A percentile compares a stretch with the other conserved stretches of the same genome.
phyloP scores from a whole-genome alignment of 2,797 vertebrate species.

The Artibeus jamaicensis region DNA sequence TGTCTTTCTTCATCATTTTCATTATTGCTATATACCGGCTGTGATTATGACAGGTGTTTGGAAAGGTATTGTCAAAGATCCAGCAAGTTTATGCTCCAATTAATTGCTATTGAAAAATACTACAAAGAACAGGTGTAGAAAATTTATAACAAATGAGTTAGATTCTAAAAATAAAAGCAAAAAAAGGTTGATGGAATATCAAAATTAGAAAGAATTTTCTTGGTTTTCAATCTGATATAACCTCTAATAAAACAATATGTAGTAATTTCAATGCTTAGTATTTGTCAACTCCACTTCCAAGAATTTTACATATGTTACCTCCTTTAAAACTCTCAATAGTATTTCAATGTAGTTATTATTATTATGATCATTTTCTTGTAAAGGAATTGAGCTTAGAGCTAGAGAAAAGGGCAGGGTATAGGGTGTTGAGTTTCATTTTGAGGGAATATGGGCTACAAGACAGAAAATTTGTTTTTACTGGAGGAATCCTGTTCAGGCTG shows the following conservation, averaged over 20 bases:
- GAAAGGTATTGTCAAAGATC: neutral
- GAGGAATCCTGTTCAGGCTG: neutral
- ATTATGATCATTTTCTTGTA: neutral
- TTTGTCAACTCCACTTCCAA: neutral
- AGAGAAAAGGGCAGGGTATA: neutral
- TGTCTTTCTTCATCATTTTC: neutral
- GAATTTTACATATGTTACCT: neutral
- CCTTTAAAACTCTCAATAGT: neutral
- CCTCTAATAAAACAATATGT: neutral
- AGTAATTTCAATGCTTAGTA: neutral
- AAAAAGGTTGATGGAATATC: neutral
- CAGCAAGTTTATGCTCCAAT: neutral
- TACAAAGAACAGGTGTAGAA: neutral
- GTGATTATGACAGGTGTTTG: neutral
- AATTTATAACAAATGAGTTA: neutral
- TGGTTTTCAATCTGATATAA: neutral
- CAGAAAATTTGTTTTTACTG: neutral
- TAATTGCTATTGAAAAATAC: neutral
- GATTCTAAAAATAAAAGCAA: neutral
- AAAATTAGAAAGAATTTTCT: neutral
- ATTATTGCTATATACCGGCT: neutral
- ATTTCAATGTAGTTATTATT: neutral
- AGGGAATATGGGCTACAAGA: neutral
- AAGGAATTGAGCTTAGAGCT: neutral
- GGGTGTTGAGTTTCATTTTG: neutral